Evolutionary conservation across 2,888 invertebrate genomes (phyloP).

Genomic region (Amphipoea oculea): DNA sequence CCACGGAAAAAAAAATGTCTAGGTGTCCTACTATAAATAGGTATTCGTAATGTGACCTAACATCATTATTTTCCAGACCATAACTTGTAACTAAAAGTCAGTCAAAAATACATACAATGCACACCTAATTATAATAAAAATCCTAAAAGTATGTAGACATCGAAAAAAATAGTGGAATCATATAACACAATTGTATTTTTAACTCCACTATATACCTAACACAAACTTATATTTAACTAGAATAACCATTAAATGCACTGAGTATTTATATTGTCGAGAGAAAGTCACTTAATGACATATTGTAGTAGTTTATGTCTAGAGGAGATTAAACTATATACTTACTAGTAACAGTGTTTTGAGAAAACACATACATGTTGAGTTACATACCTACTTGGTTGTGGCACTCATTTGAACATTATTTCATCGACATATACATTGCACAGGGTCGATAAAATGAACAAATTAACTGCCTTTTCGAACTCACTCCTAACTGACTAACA

Average conservation of each 20-base stretch:
- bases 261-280: constrained; percentile 63
- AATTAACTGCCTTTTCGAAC: not conserved
- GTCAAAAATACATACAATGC: constrained; percentile 27
- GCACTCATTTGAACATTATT: constrained; percentile 12
- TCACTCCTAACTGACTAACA: not conserved
- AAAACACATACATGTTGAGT: not conserved
- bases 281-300: constrained; percentile 31
- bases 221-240: constrained; percentile 46
- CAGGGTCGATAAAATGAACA: not conserved
- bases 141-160: not conserved
- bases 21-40: not conserved
- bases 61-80: constrained; percentile 31
- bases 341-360: constrained; percentile 20
- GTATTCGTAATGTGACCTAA: not conserved
- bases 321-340: constrained; percentile 20
- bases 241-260: constrained; percentile 69
- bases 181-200: constrained; percentile 27
- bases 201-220: constrained; percentile 10
- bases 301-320: constrained; percentile 19
- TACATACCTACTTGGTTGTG: constrained; percentile 3
- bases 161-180: not conserved
- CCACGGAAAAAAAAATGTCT: too few species aligned
- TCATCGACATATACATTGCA: constrained; percentile 8
- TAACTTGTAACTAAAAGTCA: constrained; percentile 13
- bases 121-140: not conserved